Base-by-base conservation (phyloP, 2,797 vertebrate genomes). In the Platalea minor region DNA sequence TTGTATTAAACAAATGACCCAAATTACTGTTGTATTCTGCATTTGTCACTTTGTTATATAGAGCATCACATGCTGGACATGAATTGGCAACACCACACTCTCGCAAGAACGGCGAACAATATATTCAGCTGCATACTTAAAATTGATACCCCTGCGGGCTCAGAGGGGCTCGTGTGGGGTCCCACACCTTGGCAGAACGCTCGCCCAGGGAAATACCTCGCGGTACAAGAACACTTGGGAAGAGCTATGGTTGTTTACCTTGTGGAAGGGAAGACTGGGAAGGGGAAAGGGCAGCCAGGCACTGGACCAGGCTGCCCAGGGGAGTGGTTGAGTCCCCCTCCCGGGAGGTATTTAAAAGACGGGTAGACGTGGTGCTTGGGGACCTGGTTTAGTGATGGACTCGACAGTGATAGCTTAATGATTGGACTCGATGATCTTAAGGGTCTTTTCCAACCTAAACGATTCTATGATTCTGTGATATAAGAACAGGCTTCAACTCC, bases 1-100 rank as follows among this genome's bases (percentile, higher is more conserved):
- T 97, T 97, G 97, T 97, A 98, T 98, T 98, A 98, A 98, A 98
- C 94, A 95, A 96, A 96, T 97, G 91, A 97, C 69, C 74, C 60
- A 86, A 97, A 94, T 53, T 73, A 79, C 88, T 90, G 74, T 60
- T 92, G 83, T 85, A 83, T 50, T 93, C 89, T 93, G 43, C 29
- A 21, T 85, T 67, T 84, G 78, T 95, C 64, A 74, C 80, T 93
- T 93, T 73, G 31, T 74, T 91, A 77, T 21, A 70, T 9, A 46
- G 8, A 82, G 39, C 39, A 73, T 51, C 35, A 46, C 24, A 29
- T 41, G 60, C 31, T 57, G 76, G 67, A 74, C 25, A 3, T 37
- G 23, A 56, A 48, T 10, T 53, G n/a, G 51, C 35, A 64, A 80
- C 25, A 31, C 17, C 48, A 73, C 29, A 24, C 17, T 50, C n/a